A percentile compares a stretch with the other conserved stretches of the same genome.
These are phyloP conservation scores for Heterohyrax brucei DNA, from an alignment of 2,797 vertebrate species.

Conservation along the genomic window DNA sequence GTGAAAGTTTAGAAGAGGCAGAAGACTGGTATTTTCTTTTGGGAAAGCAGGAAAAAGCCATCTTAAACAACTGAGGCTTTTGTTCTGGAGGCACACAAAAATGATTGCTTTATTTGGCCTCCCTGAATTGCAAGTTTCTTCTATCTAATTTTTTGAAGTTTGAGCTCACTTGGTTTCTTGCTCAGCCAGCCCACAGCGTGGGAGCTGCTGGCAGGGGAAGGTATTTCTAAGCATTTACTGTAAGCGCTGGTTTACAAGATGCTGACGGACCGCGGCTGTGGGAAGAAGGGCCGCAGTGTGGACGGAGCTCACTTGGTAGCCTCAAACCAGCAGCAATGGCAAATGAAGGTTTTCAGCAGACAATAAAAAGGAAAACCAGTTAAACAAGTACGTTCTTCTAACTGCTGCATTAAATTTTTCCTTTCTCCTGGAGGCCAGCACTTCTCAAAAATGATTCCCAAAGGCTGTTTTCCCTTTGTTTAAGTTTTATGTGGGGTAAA, in stretches of 20 bases:
- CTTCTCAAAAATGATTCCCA: constrained; percentile 39
- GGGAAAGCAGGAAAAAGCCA: background rate
- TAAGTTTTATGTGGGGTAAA: constrained; percentile 63
- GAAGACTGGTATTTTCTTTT: background rate
- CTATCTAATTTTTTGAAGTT: background rate
- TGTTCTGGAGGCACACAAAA: background rate
- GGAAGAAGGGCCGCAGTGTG: fast-evolving
- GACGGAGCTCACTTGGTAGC: background rate
- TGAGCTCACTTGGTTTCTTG: background rate
- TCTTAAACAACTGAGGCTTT: background rate
- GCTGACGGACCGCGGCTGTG: background rate
- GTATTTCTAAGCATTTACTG: fast-evolving
- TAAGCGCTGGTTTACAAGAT: background rate
- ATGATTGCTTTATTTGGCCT: background rate
- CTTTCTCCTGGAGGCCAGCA: constrained; percentile 51
- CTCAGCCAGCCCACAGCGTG: background rate
- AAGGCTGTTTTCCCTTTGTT: constrained; percentile 70
- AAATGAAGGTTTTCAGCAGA: background rate
- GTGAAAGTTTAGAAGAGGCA: background rate
- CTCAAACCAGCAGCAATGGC: background rate
- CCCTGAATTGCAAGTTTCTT: background rate
- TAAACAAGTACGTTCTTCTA: background rate
- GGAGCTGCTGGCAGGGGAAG: no score
- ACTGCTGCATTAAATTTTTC: background rate
- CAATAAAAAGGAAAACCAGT: background rate